Base-by-base conservation (phyloP, 1,140 invertebrate genomes). In the Zophobas atratus region DNA sequence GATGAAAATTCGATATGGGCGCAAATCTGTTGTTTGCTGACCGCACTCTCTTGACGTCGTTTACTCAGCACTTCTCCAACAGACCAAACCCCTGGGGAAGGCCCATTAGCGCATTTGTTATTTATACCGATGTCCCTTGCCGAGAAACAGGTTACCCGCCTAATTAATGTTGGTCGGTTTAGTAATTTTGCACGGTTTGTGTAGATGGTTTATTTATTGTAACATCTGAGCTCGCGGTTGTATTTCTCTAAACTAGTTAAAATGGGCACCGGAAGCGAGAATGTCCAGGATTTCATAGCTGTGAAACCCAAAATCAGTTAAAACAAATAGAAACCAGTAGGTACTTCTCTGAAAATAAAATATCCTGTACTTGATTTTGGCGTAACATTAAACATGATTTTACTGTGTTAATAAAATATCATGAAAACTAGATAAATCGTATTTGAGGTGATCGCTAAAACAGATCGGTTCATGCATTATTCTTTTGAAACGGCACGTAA, bases 1-100 rank as follows among this genome's bases (percentile, higher is more conserved):
- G 39, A 67, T 67, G 60, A 43, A 67, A 67, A 67, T 67, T 67
- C 60, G 60, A 67, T 67, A 43, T 43, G 38, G 60, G n/a, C 60
- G 33, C 60, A 67, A 67, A 67, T 67, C 60, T 67, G 60, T 67
- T 67, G 60, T 43, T 67, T 41, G 60, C 41, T 67, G 60, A 67
- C 60, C 60, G 60, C 60, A 43, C 20, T 38, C 60, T 67, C 60
- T 67, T 43, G n/a, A 67, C 35, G 39, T 67, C 60, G 60, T 67
- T 67, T 67, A 67, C 60, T 67, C 60, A 67, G 60, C 60, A 67
- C 60, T 67, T 67, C 60, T 63, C 57, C 36, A n/a, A 34, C 35
- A 5, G 38, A 67, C 60, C 38, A 67, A 67, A 43, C 60, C 60
- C 39, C 60, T 20, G 20, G 60, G 39, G 60, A 60, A 43, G 60